A percentile compares a stretch with the other conserved stretches of the same genome.
Evolutionary conservation across 2,113 vertebrate genomes (phyloP).

Genomic region (Calyptommatus sinebrachiatus): DNA sequence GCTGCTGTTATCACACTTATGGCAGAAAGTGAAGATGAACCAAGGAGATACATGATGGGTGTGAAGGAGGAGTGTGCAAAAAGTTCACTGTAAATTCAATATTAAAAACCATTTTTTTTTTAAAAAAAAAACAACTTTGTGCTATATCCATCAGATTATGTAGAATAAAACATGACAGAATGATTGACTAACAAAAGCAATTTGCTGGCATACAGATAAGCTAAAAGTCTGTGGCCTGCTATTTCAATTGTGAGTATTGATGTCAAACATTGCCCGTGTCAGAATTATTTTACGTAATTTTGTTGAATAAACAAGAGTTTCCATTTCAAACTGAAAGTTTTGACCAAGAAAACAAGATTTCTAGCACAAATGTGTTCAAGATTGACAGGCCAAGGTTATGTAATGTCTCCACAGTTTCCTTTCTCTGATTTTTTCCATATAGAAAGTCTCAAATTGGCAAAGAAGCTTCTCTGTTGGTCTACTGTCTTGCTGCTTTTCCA

Average conservation of each 20-base stretch:
- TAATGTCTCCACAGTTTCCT: not conserved
- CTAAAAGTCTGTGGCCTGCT: not conserved
- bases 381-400: conserved; percentile 12
- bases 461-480: not conserved
- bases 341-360: not conserved
- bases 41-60: too few relatives aligned
- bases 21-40: too few relatives aligned
- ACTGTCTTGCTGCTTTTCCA: not conserved
- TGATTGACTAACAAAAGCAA: not conserved
- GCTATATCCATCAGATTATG: too few relatives aligned
- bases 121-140: too few relatives aligned
- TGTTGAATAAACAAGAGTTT: conserved; percentile 2
- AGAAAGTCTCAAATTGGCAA: not conserved
- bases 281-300: conserved; percentile 4
- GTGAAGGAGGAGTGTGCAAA: too few relatives aligned
- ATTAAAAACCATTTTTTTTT: too few relatives aligned
- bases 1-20: too few relatives aligned
- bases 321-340: not conserved
- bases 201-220: not conserved
- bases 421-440: not conserved
- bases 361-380: not conserved
- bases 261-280: not conserved
- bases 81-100: too few relatives aligned
- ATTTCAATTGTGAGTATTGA: not conserved
- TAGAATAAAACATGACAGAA: too few relatives aligned